phyloP scores from a whole-genome alignment of 2,113 vertebrate species.

The Epinephelus fuscoguttatus region DNA sequence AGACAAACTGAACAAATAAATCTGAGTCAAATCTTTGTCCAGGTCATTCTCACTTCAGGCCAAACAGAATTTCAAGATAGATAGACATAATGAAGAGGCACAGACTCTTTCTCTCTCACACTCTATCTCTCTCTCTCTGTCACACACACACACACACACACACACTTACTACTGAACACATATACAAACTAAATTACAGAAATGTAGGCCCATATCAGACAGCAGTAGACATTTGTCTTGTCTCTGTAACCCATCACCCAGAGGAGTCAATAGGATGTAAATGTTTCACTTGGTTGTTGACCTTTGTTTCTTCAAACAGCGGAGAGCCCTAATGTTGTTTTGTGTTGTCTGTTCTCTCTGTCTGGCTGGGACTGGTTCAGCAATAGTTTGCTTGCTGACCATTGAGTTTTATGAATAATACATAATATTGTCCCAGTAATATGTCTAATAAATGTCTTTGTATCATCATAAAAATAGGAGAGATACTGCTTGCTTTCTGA shows the following conservation, averaged over 20 bases:
- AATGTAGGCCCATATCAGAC: neutral
- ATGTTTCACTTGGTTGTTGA: slow-evolving; percentile 76
- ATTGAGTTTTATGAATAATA: neutral
- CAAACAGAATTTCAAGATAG: neutral
- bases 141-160: neutral
- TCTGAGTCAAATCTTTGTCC: neutral
- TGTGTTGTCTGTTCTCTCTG: slow-evolving; percentile 21
- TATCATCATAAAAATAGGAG: neutral
- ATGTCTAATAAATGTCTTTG: neutral
- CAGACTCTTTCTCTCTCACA: neutral
- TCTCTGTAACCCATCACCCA: neutral
- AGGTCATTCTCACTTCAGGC: neutral
- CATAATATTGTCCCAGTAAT: neutral
- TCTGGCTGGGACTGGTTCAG: slow-evolving; percentile 22
- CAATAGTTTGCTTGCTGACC: neutral
- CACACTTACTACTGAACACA: neutral
- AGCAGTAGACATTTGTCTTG: slow-evolving; percentile 11
- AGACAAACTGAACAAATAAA: slow-evolving; percentile 17
- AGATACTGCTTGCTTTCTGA: too few species aligned
- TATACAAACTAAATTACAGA: neutral
- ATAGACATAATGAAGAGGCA: neutral
- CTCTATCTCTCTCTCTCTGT: too few species aligned
- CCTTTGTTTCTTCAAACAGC: slow-evolving; percentile 74
- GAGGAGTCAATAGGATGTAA: slow-evolving; percentile 48
- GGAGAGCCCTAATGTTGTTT: slow-evolving; percentile 1